A percentile compares a stretch with the other conserved stretches of the same genome.
Evolutionary conservation across 2,113 vertebrate genomes (phyloP).

Genomic region (Malurus elegans): DNA sequence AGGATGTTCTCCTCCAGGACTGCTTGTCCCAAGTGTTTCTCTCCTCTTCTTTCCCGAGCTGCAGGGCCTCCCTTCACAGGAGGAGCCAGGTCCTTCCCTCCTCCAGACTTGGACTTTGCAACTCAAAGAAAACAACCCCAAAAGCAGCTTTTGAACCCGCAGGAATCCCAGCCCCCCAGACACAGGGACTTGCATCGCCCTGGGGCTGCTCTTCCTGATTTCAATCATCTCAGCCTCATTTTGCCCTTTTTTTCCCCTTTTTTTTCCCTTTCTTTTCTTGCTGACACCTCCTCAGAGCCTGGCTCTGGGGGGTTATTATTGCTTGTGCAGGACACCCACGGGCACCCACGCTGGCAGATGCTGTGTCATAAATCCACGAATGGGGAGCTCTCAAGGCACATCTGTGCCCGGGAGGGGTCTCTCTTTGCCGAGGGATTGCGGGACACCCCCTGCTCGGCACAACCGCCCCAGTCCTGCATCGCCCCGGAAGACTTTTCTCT

Average conservation of each 20-base stretch:
- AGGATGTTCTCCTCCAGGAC: neutral
- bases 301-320: constrained; percentile 9
- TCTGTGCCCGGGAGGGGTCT: no score
- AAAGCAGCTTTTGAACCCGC: neutral
- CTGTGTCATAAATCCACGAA: neutral
- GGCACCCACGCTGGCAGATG: neutral
- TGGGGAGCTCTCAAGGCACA: no score
- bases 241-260: neutral
- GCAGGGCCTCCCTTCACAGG: accelerated
- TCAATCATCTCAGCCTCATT: neutral
- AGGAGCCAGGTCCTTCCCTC: neutral
- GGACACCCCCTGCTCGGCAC: no score
- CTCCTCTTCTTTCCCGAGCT: neutral
- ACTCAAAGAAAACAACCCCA: neutral
- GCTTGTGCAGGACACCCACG: neutral
- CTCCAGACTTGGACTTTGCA: accelerated
- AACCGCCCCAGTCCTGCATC: no score
- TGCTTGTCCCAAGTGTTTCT: neutral
- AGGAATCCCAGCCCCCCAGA: neutral
- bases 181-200: accelerated
- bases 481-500: no score
- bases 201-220: neutral
- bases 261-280: neutral
- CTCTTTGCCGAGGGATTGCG: no score
- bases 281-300: neutral